Base-by-base conservation (phyloP, 2,113 vertebrate genomes). In the Clupea harengus region DNA sequence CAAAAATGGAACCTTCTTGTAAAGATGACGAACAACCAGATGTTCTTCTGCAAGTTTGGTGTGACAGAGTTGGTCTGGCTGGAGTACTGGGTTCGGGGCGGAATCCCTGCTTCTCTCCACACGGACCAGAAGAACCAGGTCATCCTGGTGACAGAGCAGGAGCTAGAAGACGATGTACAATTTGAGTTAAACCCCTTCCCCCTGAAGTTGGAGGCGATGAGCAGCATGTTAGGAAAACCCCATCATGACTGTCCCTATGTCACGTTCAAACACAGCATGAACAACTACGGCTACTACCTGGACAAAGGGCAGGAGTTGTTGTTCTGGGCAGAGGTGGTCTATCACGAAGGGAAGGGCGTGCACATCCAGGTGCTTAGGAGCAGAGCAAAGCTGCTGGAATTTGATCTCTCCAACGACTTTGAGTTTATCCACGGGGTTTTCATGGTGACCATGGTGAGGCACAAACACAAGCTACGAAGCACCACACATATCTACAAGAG, bases 261-360 rank as follows among this genome's bases (percentile, higher is more conserved):
- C 72, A 78, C 72, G 15, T 78, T 78, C 3, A 11, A 32, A 32
- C 72, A 78, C 72, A 78, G 28, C 28, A 78, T 78, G 72, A 78
- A 39, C 25, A 78, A 78, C 4, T 15, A 78, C 5, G 22, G 54
- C 32, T 78, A 78, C 13, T 44, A 78, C 28, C 11, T 78, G 72
- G 72, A 78, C 32, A 32, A 78, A 18, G 28, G 72, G 72, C 28
- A 78, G 72, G 28, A 78, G 11, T 3, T 44, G 13, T 10, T 32
- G 11, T 78, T 78, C 72, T 78, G 72, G 72, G 72, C 72, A 44
- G 11, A 78, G 72, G 13, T 78, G 72, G 28, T 78, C 72, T 78
- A 78, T 10, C 25, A 11, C 13, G 72, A 78, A 39, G 25, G 72
- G 28, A 78, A 39, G 5, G 72, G 72, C 32, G 72, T 78, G 10